Conservation (phyloP, 1,140 invertebrate genomes). For the Drosophila biarmipes region DNA sequence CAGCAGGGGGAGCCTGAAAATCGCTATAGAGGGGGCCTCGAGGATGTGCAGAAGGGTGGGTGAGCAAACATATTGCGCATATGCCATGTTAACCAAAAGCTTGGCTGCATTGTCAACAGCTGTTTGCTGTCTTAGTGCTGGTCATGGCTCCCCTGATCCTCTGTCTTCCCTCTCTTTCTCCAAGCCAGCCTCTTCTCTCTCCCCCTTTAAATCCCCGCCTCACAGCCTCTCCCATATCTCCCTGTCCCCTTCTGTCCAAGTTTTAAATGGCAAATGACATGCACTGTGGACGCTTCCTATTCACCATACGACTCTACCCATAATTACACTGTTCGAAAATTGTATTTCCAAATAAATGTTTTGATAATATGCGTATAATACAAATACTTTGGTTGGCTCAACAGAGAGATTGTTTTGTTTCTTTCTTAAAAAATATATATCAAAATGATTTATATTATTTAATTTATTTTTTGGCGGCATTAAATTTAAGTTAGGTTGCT, state of each 20-base stretch:
- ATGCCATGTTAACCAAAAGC: slow-evolving; percentile 80
- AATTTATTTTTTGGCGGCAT: too few species aligned
- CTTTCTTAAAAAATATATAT: too few species aligned
- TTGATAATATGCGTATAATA: background rate
- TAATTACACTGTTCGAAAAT: background rate
- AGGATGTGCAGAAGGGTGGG: slow-evolving; percentile 1
- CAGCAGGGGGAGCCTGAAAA: slow-evolving; percentile 17
- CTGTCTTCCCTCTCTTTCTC: background rate
- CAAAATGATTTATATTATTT: too few species aligned
- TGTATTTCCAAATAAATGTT: too few species aligned
- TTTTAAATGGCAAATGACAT: slow-evolving; percentile 81
- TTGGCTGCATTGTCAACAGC: slow-evolving; percentile 78
- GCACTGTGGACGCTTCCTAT: slow-evolving; percentile 13
- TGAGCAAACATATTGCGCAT: slow-evolving; percentile 77
- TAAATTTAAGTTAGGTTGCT: too few species aligned
- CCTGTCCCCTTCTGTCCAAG: slow-evolving; percentile 36
- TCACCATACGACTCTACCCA: slow-evolving; percentile 18
- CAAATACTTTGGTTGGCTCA: too few species aligned
- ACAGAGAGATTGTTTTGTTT: too few species aligned
- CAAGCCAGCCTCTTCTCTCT: background rate
- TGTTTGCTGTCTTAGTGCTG: slow-evolving; percentile 65
- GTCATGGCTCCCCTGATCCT: slow-evolving; percentile 26
- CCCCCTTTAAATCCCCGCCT: background rate
- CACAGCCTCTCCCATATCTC: background rate
- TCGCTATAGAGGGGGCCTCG: background rate